Evolutionary conservation across 2,888 invertebrate species (phyloP).

Genomic region (Drosophila prolongata): DNA sequence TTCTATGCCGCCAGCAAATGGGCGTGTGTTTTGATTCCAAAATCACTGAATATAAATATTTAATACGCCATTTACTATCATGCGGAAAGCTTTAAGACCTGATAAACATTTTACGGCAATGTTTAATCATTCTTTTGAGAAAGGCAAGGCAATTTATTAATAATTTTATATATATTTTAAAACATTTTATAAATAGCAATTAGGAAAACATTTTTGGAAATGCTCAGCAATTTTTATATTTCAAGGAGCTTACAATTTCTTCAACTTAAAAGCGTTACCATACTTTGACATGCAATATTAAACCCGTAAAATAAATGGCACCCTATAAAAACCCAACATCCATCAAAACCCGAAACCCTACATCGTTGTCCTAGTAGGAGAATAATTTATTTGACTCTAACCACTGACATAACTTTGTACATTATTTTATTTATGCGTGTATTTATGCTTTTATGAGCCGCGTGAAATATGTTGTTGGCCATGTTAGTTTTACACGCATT

Average conservation of each 20-base stretch:
- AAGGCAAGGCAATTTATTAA: not conserved
- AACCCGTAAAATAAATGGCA: not conserved
- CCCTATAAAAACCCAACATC: slow-evolving; percentile 6
- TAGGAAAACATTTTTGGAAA: not conserved
- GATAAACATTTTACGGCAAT: slow-evolving; percentile 17
- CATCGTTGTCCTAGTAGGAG: not conserved
- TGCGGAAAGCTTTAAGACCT: slow-evolving; percentile 25
- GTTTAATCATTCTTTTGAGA: slow-evolving; percentile 12
- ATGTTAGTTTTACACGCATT: slow-evolving; percentile 57
- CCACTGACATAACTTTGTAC: slow-evolving; percentile 28
- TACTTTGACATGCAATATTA: not conserved
- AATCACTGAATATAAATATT: slow-evolving; percentile 23
- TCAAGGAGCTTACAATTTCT: not conserved
- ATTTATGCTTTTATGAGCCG: slow-evolving; percentile 42
- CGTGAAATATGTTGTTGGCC: slow-evolving; percentile 48
- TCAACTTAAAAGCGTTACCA: not conserved
- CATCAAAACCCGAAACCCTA: slow-evolving; percentile 7
- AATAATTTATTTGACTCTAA: slow-evolving; percentile 28
- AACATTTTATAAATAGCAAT: not conserved
- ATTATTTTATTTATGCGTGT: slow-evolving; percentile 34
- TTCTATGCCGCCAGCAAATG: not conserved
- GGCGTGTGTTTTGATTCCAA: slow-evolving; percentile 10
- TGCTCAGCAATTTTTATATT: not conserved
- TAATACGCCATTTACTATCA: slow-evolving; percentile 15
- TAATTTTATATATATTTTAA: not conserved